Evolutionary conservation across 2,797 vertebrate genomes (phyloP).

Genomic region (Gymnoscopelus microlampas): DNA sequence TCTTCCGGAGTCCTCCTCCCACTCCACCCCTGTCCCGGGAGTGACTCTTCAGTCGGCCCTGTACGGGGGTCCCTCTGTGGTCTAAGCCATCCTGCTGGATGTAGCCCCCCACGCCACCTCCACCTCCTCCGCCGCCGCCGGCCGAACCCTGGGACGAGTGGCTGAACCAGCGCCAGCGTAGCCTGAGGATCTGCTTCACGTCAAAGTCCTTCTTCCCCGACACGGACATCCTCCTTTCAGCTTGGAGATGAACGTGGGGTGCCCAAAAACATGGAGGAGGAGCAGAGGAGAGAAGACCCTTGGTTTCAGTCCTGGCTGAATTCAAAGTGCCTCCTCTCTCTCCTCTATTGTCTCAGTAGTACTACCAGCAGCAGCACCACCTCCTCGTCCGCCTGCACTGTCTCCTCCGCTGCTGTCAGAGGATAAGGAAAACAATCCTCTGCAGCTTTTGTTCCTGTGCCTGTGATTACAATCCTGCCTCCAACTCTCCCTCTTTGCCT

Average conservation of each 20-base stretch:
- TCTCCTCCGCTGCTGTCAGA: conserved; percentile 74
- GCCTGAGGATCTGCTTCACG: conserved; percentile 97
- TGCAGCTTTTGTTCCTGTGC: conserved; percentile 84
- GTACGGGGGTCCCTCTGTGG: conserved; percentile 88
- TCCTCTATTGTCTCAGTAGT: conserved; percentile 71
- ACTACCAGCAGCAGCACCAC: conserved; percentile 50
- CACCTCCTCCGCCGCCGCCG: conserved; percentile 83
- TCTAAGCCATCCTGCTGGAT: conserved; percentile 95
- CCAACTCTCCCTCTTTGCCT: conserved; percentile 73
- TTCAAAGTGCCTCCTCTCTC: conserved; percentile 63
- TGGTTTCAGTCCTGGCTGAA: conserved; percentile 67
- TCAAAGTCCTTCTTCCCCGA: conserved; percentile 98
- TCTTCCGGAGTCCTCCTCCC: conserved; percentile 87
- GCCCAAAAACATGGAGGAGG: conserved; percentile 73
- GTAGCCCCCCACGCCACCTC: conserved; percentile 77
- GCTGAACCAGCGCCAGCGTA: conserved; percentile 98
- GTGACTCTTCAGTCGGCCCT: conserved; percentile 92
- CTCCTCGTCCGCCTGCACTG: conserved; percentile 62
- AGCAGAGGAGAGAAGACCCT: conserved; percentile 68
- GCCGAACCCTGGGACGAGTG: conserved; percentile 91
- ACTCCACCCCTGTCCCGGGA: conserved; percentile 87
- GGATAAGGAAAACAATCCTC: conserved; percentile 80
- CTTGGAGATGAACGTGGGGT: conserved; percentile 71
- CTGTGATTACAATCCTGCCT: conserved; percentile 76
- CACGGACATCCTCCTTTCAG: conserved; percentile 89